A percentile compares a stretch with the other conserved stretches of the same genome.
These are phyloP conservation scores for Ranitomeya variabilis DNA, from an alignment of 2,113 vertebrate genomes.

Conservation along the genomic window DNA sequence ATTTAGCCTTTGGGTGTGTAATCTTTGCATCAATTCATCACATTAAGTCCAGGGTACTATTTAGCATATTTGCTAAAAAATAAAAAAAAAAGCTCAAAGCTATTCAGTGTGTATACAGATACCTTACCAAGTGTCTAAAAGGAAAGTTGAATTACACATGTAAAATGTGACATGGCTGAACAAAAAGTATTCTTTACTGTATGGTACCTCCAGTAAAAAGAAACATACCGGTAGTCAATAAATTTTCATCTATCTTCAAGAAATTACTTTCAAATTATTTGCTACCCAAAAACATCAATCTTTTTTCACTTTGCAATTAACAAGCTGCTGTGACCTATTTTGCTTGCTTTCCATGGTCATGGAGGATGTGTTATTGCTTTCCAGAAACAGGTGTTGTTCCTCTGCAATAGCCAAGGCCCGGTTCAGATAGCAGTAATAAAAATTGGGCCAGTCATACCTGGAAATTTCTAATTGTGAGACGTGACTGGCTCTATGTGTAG, in stretches of 20 bases:
- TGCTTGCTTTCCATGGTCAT: background rate
- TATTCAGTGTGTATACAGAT: background rate
- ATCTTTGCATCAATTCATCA: slow-evolving; percentile 15
- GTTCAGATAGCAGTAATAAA: too few relatives aligned
- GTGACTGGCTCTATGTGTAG: too few relatives aligned
- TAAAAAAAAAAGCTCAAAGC: background rate
- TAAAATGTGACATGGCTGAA: background rate
- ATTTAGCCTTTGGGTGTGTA: slow-evolving; percentile 20
- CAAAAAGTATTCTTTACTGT: background rate
- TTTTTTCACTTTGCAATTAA: background rate
- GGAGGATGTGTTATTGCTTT: background rate
- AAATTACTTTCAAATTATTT: slow-evolving; percentile 2
- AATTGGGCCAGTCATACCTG: too few relatives aligned
- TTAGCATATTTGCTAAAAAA: slow-evolving; percentile 13
- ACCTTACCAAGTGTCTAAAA: background rate
- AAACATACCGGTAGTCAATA: slow-evolving; percentile 17
- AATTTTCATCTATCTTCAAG: background rate
- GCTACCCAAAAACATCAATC: background rate
- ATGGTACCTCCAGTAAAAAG: background rate
- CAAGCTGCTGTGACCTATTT: background rate
- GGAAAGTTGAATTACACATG: background rate
- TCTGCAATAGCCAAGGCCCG: background rate
- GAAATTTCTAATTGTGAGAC: too few relatives aligned
- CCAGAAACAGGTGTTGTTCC: background rate
- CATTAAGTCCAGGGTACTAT: background rate